A percentile compares a stretch with the other conserved stretches of the same genome.
Evolutionary conservation across 2,888 invertebrate genomes (phyloP).

Genomic region (Epirrhoe tristata): DNA sequence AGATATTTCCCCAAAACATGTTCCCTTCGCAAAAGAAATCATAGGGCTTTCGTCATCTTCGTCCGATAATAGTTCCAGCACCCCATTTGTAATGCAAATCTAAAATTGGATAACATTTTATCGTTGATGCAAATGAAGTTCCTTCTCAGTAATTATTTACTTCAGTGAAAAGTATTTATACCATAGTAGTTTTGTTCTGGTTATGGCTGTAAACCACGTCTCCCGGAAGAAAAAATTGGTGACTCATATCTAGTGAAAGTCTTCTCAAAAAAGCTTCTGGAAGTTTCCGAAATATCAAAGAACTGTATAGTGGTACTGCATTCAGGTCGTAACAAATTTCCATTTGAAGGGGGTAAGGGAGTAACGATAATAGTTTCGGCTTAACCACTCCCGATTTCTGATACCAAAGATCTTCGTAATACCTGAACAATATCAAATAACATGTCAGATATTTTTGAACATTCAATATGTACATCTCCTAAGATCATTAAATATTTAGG

Average conservation of each 20-base stretch:
- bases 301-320: constrained; percentile 79
- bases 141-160: constrained; percentile 19
- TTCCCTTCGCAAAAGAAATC: constrained; percentile 81
- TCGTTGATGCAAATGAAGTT: not conserved
- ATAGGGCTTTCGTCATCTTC: constrained; percentile 84
- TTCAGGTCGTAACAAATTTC: constrained; percentile 83
- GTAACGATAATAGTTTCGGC: constrained; percentile 68
- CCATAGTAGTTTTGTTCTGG: constrained; percentile 83
- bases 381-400: constrained; percentile 81
- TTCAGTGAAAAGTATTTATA: constrained; percentile 47
- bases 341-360: constrained; percentile 81
- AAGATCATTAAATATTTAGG: constrained; percentile 16
- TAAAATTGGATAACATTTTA: constrained; percentile 42
- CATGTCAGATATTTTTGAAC: constrained; percentile 14
- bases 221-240: constrained; percentile 82
- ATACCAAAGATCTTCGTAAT: constrained; percentile 83
- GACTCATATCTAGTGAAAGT: constrained; percentile 79
- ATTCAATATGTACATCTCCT: not conserved
- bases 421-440: constrained; percentile 54
- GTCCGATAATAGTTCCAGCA: constrained; percentile 79
- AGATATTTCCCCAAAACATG: constrained; percentile 83
- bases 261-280: constrained; percentile 82
- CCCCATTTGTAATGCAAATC: constrained; percentile 81
- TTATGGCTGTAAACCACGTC: constrained; percentile 81
- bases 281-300: constrained; percentile 80